A percentile compares a stretch with the other conserved stretches of the same genome.
These are phyloP conservation scores for Apantesis nais DNA, from an alignment of 2,888 invertebrate genomes.

Conservation along the genomic window DNA sequence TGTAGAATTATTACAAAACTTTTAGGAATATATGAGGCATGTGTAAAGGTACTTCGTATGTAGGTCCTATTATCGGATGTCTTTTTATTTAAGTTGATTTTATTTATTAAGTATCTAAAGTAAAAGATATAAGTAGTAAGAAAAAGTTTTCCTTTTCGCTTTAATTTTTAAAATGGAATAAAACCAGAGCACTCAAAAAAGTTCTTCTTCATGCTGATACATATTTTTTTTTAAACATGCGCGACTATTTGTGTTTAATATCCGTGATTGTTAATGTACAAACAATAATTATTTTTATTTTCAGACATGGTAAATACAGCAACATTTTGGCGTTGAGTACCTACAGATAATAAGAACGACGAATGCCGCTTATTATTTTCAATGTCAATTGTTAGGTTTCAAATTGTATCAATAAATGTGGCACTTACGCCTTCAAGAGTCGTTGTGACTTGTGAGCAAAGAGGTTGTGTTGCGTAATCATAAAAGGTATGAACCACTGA, in stretches of 20 bases:
- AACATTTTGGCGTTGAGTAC: conserved; percentile 4
- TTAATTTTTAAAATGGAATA: neutral
- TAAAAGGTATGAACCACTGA: conserved; percentile 12
- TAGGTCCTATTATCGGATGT: neutral
- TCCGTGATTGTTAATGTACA: too few relatives aligned
- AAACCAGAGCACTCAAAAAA: too few relatives aligned
- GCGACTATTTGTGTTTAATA: neutral
- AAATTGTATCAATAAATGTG: conserved; percentile 11
- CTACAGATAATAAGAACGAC: conserved; percentile 3
- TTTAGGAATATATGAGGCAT: conserved; percentile 14
- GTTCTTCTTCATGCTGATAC: too few relatives aligned
- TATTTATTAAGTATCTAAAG: neutral
- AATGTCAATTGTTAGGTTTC: conserved; percentile 15
- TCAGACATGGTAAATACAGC: neutral
- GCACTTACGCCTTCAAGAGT: neutral
- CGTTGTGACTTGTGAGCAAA: neutral
- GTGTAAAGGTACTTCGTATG: neutral
- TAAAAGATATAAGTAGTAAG: neutral
- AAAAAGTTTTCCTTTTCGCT: neutral
- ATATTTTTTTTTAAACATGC: neutral
- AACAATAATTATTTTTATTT: neutral
- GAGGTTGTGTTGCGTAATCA: conserved; percentile 9
- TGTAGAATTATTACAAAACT: conserved; percentile 25
- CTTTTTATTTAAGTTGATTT: neutral
- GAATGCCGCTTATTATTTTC: conserved; percentile 7